Evolutionary conservation across 2,113 vertebrate genomes (phyloP).

Genomic region (Actenoides lindsayi): DNA sequence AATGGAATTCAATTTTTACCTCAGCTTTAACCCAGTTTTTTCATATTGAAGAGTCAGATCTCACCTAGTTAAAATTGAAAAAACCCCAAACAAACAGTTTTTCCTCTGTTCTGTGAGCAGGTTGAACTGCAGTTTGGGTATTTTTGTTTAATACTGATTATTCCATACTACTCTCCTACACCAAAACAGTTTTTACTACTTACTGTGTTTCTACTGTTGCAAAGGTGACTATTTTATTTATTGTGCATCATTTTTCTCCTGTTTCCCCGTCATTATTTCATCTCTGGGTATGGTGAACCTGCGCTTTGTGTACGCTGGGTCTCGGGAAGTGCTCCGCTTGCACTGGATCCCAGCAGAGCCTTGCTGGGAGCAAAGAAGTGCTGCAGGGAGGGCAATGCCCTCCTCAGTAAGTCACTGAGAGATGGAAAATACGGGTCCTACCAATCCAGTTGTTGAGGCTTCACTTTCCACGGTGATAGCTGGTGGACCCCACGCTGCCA

Average conservation of each 20-base stretch:
- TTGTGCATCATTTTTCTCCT: neutral
- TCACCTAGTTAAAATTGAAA: neutral
- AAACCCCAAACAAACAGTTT: neutral
- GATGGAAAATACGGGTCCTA: neutral
- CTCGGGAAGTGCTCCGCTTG: fast-evolving
- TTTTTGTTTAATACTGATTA: neutral
- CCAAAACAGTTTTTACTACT: neutral
- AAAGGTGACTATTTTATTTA: neutral
- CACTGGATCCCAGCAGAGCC: neutral
- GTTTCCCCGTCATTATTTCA: neutral
- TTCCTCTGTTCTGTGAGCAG: neutral
- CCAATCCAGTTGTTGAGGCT: neutral
- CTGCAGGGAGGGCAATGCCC: neutral
- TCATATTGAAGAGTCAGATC: constrained; percentile 2
- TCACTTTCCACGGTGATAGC: neutral
- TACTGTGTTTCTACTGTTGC: neutral
- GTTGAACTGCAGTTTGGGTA: neutral
- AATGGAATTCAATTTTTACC: constrained; percentile 34
- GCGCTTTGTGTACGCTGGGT: fast-evolving
- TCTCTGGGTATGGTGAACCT: neutral
- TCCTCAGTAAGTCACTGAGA: fast-evolving
- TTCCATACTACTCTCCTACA: neutral
- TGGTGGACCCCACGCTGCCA: too few relatives aligned
- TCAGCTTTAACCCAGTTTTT: constrained; percentile 25
- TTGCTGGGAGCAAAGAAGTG: neutral